A percentile compares a stretch with the other conserved stretches of the same genome.
Evolutionary conservation across 2,113 vertebrate species (phyloP).

Genomic region (Oplegnathus fasciatus): DNA sequence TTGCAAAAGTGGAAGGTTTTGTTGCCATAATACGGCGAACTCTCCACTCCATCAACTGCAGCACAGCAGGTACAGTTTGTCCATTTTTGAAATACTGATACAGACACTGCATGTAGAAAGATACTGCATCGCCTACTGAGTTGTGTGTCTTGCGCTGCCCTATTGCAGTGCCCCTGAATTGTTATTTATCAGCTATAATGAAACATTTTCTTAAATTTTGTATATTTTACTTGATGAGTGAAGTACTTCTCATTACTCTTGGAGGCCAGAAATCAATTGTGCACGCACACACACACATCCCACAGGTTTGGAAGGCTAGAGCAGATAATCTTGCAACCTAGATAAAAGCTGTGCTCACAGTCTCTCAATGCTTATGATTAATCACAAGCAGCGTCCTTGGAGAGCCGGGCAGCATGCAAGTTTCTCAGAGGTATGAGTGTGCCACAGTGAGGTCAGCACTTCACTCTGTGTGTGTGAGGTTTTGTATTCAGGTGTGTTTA

Average conservation of each 20-base stretch:
- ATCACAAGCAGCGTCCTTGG: slow-evolving; percentile 59
- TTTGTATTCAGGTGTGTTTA: slow-evolving; percentile 26
- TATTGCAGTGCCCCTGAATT: neutral
- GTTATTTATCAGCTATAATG: neutral
- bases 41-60: slow-evolving; percentile 42
- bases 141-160: neutral
- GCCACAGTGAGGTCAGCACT: slow-evolving; percentile 7
- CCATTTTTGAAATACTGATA: neutral
- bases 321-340: slow-evolving; percentile 37
- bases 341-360: slow-evolving; percentile 54
- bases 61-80: slow-evolving; percentile 9
- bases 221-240: neutral
- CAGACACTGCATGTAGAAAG: neutral
- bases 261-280: slow-evolving; percentile 1
- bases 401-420: slow-evolving; percentile 15
- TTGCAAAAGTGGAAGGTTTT: slow-evolving; percentile 64
- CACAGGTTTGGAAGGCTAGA: slow-evolving; percentile 30
- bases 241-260: neutral
- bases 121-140: neutral
- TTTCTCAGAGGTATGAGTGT: slow-evolving; percentile 29
- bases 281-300: slow-evolving; percentile 5
- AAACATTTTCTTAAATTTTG: slow-evolving; percentile 7
- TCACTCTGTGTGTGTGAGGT: slow-evolving; percentile 3
- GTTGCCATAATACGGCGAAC: slow-evolving; percentile 70
- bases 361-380: slow-evolving; percentile 65